Conservation (phyloP, 2,113 vertebrate species). For the Callorhinus ursinus region DNA sequence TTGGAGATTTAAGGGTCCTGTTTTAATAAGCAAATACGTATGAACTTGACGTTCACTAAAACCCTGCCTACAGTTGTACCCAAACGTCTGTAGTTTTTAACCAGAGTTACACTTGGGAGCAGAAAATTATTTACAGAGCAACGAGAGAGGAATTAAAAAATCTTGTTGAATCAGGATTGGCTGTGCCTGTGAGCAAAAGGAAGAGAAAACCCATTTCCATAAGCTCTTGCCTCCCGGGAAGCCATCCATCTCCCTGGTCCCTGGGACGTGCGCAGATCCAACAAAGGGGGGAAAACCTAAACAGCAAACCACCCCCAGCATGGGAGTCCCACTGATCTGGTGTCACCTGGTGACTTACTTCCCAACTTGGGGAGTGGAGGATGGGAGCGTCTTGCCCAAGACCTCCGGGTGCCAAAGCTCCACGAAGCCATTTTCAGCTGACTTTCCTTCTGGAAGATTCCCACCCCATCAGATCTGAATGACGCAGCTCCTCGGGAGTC, state of each 20-base stretch:
- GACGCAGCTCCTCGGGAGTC: background rate
- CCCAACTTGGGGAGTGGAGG: background rate
- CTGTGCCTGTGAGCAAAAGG: background rate
- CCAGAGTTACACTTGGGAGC: slow-evolving; percentile 75
- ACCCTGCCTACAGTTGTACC: slow-evolving; percentile 70
- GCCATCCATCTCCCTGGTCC: background rate
- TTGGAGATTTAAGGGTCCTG: slow-evolving; percentile 71
- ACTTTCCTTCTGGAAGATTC: background rate
- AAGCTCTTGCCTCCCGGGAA: slow-evolving; percentile 54
- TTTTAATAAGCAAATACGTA: slow-evolving; percentile 83
- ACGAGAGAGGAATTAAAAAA: slow-evolving; percentile 30
- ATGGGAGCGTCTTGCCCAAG: background rate
- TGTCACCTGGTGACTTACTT: background rate
- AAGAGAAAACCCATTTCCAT: background rate
- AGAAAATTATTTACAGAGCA: slow-evolving; percentile 81
- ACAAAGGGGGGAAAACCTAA: slow-evolving; percentile 24
- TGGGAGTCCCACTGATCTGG: background rate
- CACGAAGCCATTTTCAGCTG: background rate
- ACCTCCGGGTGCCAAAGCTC: background rate
- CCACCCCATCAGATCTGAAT: background rate
- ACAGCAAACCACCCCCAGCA: accelerated
- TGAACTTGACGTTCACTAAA: slow-evolving; percentile 81
- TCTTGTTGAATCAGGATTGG: background rate
- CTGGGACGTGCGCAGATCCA: background rate
- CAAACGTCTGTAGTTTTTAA: slow-evolving; percentile 64